Evolutionary conservation across 2,113 vertebrate genomes (phyloP).

Genomic region (Origma solitaria): DNA sequence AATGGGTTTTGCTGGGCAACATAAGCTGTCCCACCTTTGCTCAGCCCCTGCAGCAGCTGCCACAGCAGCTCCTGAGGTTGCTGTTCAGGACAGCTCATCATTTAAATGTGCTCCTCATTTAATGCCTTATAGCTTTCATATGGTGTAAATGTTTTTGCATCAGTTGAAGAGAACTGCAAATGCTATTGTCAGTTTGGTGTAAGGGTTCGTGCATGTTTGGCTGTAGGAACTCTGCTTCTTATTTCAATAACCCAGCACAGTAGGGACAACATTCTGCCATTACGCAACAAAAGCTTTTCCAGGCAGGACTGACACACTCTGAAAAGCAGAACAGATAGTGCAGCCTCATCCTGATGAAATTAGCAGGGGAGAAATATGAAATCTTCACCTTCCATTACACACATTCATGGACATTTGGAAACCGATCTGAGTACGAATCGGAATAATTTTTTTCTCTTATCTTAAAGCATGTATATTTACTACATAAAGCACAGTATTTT

Average conservation of each 20-base stretch:
- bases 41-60: neutral
- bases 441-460: neutral
- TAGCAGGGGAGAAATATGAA: slow-evolving; percentile 57
- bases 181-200: slow-evolving; percentile 36
- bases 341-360: slow-evolving; percentile 52
- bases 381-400: slow-evolving; percentile 48
- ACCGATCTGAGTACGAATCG: neutral
- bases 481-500: slow-evolving; percentile 16
- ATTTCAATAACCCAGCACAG: slow-evolving; percentile 59
- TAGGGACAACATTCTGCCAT: slow-evolving; percentile 45
- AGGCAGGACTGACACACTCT: slow-evolving; percentile 44
- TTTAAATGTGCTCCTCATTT: slow-evolving; percentile 12
- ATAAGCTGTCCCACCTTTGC: neutral
- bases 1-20: neutral
- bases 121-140: neutral
- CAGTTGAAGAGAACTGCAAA: neutral
- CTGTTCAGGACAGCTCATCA: neutral
- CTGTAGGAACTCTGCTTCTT: slow-evolving; percentile 43
- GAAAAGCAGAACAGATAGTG: slow-evolving; percentile 50
- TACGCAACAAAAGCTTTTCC: slow-evolving; percentile 51
- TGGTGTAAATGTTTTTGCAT: neutral
- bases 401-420: slow-evolving; percentile 34
- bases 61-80: neutral
- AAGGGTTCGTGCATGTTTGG: neutral
- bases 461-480: slow-evolving; percentile 7